Evolutionary conservation across 2,113 vertebrate species (phyloP), one percentile per base, ranked within the genome.

Genomic region (Periophthalmus modestus): DNA sequence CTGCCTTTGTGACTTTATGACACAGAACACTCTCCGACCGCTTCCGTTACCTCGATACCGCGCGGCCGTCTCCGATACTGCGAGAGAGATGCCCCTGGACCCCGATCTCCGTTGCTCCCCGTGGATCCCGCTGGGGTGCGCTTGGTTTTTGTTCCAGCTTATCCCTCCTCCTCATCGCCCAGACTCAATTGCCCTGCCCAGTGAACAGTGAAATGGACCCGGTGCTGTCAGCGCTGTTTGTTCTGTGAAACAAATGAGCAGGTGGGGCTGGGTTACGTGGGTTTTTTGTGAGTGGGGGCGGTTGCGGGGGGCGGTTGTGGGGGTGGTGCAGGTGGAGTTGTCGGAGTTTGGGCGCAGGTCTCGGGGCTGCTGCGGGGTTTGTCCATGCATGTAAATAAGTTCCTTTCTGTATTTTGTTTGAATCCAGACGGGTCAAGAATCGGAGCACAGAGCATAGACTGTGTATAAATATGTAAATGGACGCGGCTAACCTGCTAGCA

Each of bases 121-220:
- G 24, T 83, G 79, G 78, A 84, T 85, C 85, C 83, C 88, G 82
- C 74, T 54, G 11, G 83, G 85, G 83, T 87, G 83, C 88, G 85
- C 87, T 88, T 87, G 81, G 86, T 89, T 91, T 91, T 91, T 89
- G 89, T 90, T 92, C 88, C 90, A 92, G 85, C 85, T 88, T 90
- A 92, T 91, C 89, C 88, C 82, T 86, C 87, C 59, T 28, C 82
- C 86, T 87, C 91, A 90, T 92, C 91, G 89, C 80, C 83, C 89
- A 87, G 65, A 88, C 90, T 91, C 91, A 89, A 90, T 92, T 87
- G 88, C 79, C 85, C 85, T 91, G 91, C 79, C 90, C 91, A 92
- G 80, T 90, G 90, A 92, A 90, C 90, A 90, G 90, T 92, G 91
- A 92, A 92, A 92, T 92, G 89, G 91, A 90, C 91, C 91, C 89